Evolutionary conservation across 64 coral and sea anemone genomes (phyloP).

Genomic region (Pocillopora damicornis): DNA sequence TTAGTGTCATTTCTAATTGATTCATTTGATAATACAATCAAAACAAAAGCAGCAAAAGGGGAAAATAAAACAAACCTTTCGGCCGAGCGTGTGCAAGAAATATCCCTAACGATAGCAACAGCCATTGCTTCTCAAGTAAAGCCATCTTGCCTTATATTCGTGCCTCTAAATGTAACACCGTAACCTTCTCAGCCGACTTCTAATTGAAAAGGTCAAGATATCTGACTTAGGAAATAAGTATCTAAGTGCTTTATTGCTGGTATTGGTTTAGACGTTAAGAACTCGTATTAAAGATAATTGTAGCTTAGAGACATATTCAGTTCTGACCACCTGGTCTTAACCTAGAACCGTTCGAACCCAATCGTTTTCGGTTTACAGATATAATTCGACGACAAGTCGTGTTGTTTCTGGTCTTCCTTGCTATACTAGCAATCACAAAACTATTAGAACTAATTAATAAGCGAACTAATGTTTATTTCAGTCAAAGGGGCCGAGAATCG

Average conservation of each 20-base stretch:
- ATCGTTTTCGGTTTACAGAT: not conserved
- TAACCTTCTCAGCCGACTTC: not conserved
- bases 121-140: not conserved
- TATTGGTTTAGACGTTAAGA: too few species aligned
- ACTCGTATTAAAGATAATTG: too few species aligned
- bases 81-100: not conserved
- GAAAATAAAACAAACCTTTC: not conserved
- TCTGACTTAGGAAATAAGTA: not conserved
- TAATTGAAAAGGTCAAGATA: not conserved
- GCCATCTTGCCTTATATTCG: not conserved
- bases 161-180: not conserved
- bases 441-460: too few species aligned
- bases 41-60: not conserved
- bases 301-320: not conserved
- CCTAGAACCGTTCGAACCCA: not conserved
- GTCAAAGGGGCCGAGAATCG: too few species aligned
- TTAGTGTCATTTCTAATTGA: too few species aligned
- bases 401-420: too few species aligned
- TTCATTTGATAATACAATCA: too few species aligned
- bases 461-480: too few species aligned
- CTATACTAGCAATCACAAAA: too few species aligned
- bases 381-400: too few species aligned
- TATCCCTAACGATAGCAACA: not conserved
- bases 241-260: too few species aligned
- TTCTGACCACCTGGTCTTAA: not conserved